These are phyloP conservation scores for Hucho hucho DNA, from an alignment of 2,113 vertebrate species.

Conservation along the genomic window DNA sequence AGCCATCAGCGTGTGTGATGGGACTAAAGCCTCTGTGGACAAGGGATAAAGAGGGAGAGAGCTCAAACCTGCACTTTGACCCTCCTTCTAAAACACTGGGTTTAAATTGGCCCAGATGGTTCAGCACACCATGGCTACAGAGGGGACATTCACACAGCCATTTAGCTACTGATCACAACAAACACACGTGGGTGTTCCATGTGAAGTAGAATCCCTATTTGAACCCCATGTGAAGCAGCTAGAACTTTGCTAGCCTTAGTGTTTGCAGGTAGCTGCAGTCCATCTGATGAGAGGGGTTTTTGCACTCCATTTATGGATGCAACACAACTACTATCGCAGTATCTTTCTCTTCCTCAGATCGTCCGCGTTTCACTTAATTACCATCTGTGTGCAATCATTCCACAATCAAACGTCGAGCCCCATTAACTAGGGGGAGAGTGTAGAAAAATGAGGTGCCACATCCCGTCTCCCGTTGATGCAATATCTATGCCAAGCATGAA, in stretches of 20 bases:
- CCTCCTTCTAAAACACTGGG: conserved; percentile 21
- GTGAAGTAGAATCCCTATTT: not conserved
- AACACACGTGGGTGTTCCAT: not conserved
- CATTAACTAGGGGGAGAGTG: not conserved
- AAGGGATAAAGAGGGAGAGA: conserved; percentile 29
- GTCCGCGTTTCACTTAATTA: not conserved
- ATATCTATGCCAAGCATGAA: not conserved
- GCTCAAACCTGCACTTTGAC: conserved; percentile 26
- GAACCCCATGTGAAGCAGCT: too few species aligned
- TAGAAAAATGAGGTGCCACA: not conserved
- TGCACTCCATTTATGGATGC: not conserved
- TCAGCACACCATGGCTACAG: conserved; percentile 59
- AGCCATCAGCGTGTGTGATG: conserved; percentile 55
- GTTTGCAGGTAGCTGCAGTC: too few species aligned
- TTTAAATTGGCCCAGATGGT: conserved; percentile 56
- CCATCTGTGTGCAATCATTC: not conserved
- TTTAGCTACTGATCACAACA: not conserved
- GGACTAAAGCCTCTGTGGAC: conserved; percentile 36
- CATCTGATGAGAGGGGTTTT: too few species aligned
- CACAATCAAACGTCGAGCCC: not conserved
- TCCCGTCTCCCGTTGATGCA: not conserved
- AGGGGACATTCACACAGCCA: conserved; percentile 10
- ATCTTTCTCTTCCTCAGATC: not conserved
- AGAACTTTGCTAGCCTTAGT: too few species aligned
- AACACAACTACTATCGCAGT: not conserved